phyloP scores from a whole-genome alignment of 2,888 invertebrate genomes.

The Orthonevra nobilis region DNA sequence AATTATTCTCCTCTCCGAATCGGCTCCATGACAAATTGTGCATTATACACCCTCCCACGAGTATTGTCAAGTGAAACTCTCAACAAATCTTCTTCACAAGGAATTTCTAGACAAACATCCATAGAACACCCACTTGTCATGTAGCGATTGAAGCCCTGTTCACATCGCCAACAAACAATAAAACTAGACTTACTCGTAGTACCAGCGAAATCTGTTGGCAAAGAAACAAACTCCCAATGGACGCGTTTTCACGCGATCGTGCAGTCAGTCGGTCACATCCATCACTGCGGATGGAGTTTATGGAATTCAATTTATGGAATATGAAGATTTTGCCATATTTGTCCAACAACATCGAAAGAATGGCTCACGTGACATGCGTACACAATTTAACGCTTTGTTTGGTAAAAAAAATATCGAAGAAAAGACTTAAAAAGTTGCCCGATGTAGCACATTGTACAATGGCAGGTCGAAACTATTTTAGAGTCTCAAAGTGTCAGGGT shows the following conservation, averaged over 20 bases:
- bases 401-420: conserved; percentile 18
- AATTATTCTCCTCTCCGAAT: conserved; percentile 34
- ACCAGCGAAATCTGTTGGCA: conserved; percentile 23
- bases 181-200: conserved; percentile 39
- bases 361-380: conserved; percentile 69
- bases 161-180: conserved; percentile 48
- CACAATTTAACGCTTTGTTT: conserved; percentile 65
- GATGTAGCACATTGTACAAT: conserved; percentile 31
- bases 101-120: neutral
- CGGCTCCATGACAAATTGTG: conserved; percentile 50
- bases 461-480: conserved; percentile 62
- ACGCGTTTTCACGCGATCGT: conserved; percentile 67
- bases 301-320: conserved; percentile 42
- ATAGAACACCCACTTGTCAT: conserved; percentile 51
- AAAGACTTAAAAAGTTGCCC: conserved; percentile 19
- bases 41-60: conserved; percentile 45
- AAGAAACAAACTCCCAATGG: conserved; percentile 2
- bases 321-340: conserved; percentile 68
- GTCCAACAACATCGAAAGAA: conserved; percentile 65
- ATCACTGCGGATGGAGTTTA: too few relatives aligned
- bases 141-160: too few relatives aligned
- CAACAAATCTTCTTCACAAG: conserved; percentile 41
- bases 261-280: conserved; percentile 57
- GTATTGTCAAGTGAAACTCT: conserved; percentile 35
- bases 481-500: conserved; percentile 61